These are phyloP conservation scores for Lordiphosa fenestrarum DNA, from an alignment of 2,888 invertebrate genomes.

Conservation along the genomic window DNA sequence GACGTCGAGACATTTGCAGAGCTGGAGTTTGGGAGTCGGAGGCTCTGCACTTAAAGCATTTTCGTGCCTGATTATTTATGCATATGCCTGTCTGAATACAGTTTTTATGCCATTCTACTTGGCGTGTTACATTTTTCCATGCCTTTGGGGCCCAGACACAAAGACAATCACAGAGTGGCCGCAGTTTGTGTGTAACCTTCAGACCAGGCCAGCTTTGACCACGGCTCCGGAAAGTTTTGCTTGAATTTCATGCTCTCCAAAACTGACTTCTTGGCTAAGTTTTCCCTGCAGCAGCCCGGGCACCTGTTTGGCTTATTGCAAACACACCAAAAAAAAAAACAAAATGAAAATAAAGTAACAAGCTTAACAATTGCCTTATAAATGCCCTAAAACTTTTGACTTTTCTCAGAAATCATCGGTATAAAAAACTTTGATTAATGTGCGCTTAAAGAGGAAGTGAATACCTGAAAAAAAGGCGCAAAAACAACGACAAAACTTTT, in stretches of 20 bases:
- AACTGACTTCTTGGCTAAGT: no score
- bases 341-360: conserved; percentile 3
- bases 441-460: conserved; percentile 70
- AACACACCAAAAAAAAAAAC: conserved; percentile 24
- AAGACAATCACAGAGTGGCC: conserved; percentile 65
- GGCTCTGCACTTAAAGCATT: conserved; percentile 31
- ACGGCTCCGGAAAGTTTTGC: conserved; percentile 1
- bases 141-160: conserved; percentile 35
- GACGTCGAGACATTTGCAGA: conserved; percentile 22
- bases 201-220: conserved; percentile 36
- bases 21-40: neutral
- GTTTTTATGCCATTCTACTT: conserved; percentile 35
- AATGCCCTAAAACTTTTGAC: conserved; percentile 63
- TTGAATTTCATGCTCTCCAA: no score
- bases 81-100: conserved; percentile 65
- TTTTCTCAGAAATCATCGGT: conserved; percentile 28
- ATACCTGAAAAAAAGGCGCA: conserved; percentile 37
- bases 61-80: conserved; percentile 76
- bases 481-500: conserved; percentile 59
- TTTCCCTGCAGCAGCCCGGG: no score
- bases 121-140: conserved; percentile 65
- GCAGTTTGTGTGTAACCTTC: conserved; percentile 45
- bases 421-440: conserved; percentile 70
- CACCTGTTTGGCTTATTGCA: conserved; percentile 25
- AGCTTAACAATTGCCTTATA: conserved; percentile 71